Evolutionary conservation across 2,888 invertebrate genomes (phyloP).

Genomic region (Athalia cordata): DNA sequence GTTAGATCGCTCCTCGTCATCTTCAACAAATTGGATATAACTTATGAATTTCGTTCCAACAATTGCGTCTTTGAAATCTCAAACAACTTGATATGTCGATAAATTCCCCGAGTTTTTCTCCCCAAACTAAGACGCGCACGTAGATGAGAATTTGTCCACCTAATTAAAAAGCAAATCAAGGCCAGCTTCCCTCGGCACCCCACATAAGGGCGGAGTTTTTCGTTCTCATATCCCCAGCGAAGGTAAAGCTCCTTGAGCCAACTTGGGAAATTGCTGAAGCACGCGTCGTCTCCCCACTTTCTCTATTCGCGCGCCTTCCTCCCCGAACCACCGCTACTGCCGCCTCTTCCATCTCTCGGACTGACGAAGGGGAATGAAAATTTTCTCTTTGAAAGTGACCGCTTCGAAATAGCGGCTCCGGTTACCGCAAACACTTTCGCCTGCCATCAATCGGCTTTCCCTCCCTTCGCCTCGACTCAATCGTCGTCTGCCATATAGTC

Average conservation of each 20-base stretch:
- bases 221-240: slow-evolving; percentile 10
- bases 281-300: slow-evolving; percentile 13
- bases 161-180: slow-evolving; percentile 21
- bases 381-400: slow-evolving; percentile 42
- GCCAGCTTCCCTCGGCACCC: not conserved
- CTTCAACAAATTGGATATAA: slow-evolving; percentile 13
- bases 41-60: slow-evolving; percentile 10
- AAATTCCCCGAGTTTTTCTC: no score
- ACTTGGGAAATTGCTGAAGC: slow-evolving; percentile 37
- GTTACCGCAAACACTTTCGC: slow-evolving; percentile 51
- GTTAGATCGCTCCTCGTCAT: slow-evolving; percentile 5
- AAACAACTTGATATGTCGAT: no score
- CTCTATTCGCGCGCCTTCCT: not conserved
- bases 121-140: not conserved
- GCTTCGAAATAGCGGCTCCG: slow-evolving; percentile 44
- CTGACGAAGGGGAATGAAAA: slow-evolving; percentile 16
- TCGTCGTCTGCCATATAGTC: slow-evolving; percentile 21
- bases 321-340: not conserved
- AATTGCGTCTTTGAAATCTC: no score
- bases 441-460: slow-evolving; percentile 46
- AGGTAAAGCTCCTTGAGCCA: slow-evolving; percentile 36
- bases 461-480: slow-evolving; percentile 45
- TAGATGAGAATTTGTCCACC: not conserved
- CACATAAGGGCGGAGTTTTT: not conserved
- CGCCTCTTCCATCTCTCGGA: not conserved